These are phyloP conservation scores for Cuculus canorus DNA, from an alignment of 2,797 vertebrate genomes.

Conservation along the genomic window DNA sequence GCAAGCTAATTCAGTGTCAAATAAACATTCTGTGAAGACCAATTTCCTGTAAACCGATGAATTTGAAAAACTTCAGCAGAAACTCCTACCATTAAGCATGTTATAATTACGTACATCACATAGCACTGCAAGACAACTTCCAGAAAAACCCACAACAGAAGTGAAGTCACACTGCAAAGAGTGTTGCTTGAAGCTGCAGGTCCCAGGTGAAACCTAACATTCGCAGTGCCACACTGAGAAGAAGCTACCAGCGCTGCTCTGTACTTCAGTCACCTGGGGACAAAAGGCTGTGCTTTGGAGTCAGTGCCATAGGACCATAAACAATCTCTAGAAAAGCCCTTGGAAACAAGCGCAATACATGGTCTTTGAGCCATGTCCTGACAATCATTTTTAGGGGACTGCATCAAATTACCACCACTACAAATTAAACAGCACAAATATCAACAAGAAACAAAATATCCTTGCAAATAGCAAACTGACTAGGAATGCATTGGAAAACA, in stretches of 20 bases:
- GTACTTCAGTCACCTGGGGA: not conserved
- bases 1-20: not conserved
- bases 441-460: not conserved
- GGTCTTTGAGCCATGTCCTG: not conserved
- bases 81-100: not conserved
- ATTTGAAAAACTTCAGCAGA: not conserved
- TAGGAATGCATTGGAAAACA: not conserved
- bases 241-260: not conserved
- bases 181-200: not conserved
- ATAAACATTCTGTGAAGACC: not conserved
- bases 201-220: not conserved
- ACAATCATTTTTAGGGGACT: not conserved
- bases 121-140: not conserved
- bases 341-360: not conserved
- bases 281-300: not conserved
- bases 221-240: not conserved
- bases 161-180: not conserved
- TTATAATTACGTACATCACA: not conserved
- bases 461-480: not conserved
- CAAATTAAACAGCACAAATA: not conserved
- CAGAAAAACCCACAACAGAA: not conserved
- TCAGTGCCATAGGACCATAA: not conserved
- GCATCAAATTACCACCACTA: not conserved
- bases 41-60: not conserved
- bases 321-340: not conserved